Base-by-base conservation (phyloP, 1,140 invertebrate species). In the Stegodyphus dumicola region DNA sequence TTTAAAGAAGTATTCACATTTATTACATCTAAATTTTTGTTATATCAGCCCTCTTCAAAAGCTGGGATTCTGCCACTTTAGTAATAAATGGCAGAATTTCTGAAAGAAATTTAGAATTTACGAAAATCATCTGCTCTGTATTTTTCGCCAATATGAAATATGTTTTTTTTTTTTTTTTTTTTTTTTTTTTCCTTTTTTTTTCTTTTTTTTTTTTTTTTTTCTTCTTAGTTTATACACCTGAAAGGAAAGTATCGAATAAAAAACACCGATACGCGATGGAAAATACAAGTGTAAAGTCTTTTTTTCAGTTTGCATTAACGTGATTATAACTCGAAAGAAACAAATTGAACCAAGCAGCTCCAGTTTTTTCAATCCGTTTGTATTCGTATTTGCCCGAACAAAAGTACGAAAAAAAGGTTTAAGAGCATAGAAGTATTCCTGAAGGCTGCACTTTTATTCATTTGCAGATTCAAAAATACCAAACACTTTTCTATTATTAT, bases 271-370 rank as follows among this genome's bases (percentile, higher is more conserved):
- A 33, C 33, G 33, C 33, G 33, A 33, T 33, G 33, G 33, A 33
- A 33, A 33, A 33, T 33, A 3, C 33, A 33, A 33, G 33, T 33
- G 33, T 33, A 33, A 33, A 33, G 33, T 33, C 33, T 33, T 33
- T 33, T 33, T 33, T 33, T 33, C 3, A 33, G 33, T 15, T 60
- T 76, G 64, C 56, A 76, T 76, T 60, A 65, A 56, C n/a, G 54
- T 48, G 74, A 76, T 76, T 76, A 76, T 76, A 49, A 56, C 64
- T 76, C 7, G 7, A 65, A 64, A 76, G 56, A 64, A 64, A 33
- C 48, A 49, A 48, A 64, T 64, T 64, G 18, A 64, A 49, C 33
- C 74, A 7, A 48, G 13, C 15, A 48, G 7, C 5, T 13, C 18
- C 18, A 17, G 9, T 9, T 69, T 18, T 69, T 69, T 69, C 66